Percentiles rank a stretch among this genome's conserved stretches.
These are phyloP conservation scores for Parapsyche elsis DNA, from an alignment of 1,140 invertebrate species.

Conservation along the genomic window DNA sequence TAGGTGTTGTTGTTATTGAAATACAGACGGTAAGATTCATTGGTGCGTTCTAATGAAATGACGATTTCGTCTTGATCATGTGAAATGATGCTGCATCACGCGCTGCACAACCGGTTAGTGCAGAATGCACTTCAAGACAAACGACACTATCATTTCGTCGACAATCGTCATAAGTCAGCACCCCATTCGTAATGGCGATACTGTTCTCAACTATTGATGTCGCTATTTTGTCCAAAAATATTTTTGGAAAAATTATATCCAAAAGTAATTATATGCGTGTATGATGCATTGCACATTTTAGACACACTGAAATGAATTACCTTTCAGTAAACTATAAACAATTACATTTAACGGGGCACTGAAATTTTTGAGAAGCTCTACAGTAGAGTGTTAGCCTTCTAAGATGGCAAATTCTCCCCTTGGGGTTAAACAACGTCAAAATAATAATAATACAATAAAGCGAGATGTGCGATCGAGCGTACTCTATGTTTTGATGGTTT, in stretches of 20 bases:
- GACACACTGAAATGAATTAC: no score
- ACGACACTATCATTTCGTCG: constrained; percentile 49
- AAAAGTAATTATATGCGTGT: no score
- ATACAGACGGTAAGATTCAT: not conserved
- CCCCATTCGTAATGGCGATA: not conserved
- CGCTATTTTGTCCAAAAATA: no score
- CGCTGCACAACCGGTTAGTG: constrained; percentile 23
- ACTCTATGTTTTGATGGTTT: constrained; percentile 50
- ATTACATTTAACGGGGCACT: not conserved
- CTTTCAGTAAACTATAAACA: no score
- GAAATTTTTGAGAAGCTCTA: not conserved
- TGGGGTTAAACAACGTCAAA: not conserved
- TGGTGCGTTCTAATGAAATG: constrained; percentile 7
- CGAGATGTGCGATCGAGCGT: constrained; percentile 48
- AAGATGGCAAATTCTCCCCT: not conserved
- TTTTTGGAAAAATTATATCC: no score
- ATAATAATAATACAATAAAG: constrained; percentile 40
- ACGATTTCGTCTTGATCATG: constrained; percentile 31
- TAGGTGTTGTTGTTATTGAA: no score
- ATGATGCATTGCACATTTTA: no score
- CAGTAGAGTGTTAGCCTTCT: not conserved
- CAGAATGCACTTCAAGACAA: constrained; percentile 47
- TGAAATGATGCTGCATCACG: constrained; percentile 47
- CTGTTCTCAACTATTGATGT: no score
- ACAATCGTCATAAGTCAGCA: constrained; percentile 51